These are phyloP conservation scores for Papio anubis DNA, from an alignment of 2,113 vertebrate species.

Conservation along the genomic window DNA sequence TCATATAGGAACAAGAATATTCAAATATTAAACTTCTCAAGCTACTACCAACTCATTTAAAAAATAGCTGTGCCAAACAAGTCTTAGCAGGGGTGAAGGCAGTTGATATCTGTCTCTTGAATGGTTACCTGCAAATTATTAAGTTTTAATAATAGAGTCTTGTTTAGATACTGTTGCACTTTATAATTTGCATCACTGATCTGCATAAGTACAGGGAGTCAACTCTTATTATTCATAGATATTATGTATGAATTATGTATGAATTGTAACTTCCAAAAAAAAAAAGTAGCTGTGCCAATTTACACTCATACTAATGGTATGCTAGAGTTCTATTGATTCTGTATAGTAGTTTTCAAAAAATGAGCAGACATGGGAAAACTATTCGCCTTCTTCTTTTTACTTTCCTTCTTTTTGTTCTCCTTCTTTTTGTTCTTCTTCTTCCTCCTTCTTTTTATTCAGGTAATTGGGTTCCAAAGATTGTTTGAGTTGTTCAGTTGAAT, in stretches of 20 bases:
- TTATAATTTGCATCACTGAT: not conserved
- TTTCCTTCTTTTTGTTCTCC: not conserved
- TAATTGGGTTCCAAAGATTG: not conserved
- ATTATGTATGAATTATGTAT: not conserved
- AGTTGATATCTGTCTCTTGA: not conserved
- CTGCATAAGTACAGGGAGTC: not conserved
- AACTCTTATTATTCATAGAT: not conserved
- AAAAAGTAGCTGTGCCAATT: not conserved
- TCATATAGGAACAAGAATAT: not conserved
- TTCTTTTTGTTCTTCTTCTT: too few relatives aligned
- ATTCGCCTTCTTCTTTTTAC: not conserved
- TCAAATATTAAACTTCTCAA: not conserved
- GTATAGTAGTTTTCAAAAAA: not conserved
- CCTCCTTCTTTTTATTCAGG: not conserved
- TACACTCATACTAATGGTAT: too few relatives aligned
- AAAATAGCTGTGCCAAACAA: not conserved
- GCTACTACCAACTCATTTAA: not conserved
- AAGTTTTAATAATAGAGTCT: not conserved
- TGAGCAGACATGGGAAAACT: not conserved
- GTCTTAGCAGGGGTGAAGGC: not conserved
- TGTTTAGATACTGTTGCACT: not conserved
- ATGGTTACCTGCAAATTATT: not conserved
- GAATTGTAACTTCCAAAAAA: not conserved
- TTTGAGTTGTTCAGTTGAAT: not conserved
- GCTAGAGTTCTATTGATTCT: not conserved